Evolutionary conservation across 2,113 vertebrate species (phyloP).

Genomic region (Lates calcarifer): DNA sequence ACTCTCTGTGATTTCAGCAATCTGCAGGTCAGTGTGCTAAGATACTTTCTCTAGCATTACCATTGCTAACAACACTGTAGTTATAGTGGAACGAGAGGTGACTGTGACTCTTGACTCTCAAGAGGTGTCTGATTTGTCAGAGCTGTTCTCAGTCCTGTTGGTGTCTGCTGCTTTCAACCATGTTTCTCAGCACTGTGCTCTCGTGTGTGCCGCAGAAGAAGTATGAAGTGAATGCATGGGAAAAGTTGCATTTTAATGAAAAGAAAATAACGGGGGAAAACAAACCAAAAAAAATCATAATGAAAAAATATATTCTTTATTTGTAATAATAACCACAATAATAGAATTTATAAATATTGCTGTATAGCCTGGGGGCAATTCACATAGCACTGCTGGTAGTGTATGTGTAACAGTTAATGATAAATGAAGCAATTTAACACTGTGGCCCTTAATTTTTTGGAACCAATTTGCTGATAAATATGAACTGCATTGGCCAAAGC

Average conservation of each 20-base stretch:
- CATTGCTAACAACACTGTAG: background rate
- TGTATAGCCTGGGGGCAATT: background rate
- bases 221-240: background rate
- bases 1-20: background rate
- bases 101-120: background rate
- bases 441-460: constrained; percentile 18
- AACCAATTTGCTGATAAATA: constrained; percentile 43
- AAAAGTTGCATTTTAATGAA: constrained; percentile 3
- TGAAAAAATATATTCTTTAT: background rate
- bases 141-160: background rate
- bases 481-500: constrained; percentile 37
- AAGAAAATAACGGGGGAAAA: background rate
- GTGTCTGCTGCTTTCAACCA: no score
- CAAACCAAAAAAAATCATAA: background rate
- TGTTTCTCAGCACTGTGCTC: background rate
- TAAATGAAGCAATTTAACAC: constrained; percentile 27
- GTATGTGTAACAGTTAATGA: constrained; percentile 5
- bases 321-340: constrained; percentile 5
- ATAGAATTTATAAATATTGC: constrained; percentile 2
- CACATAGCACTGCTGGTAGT: background rate
- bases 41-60: background rate
- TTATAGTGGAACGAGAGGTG: background rate
- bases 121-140: background rate
- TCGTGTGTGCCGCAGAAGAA: background rate
- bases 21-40: background rate